A percentile compares a stretch with the other conserved stretches of the same genome.
Evolutionary conservation across 2,797 vertebrate genomes (phyloP).

Genomic region (Pseudotriccus pelzelni): DNA sequence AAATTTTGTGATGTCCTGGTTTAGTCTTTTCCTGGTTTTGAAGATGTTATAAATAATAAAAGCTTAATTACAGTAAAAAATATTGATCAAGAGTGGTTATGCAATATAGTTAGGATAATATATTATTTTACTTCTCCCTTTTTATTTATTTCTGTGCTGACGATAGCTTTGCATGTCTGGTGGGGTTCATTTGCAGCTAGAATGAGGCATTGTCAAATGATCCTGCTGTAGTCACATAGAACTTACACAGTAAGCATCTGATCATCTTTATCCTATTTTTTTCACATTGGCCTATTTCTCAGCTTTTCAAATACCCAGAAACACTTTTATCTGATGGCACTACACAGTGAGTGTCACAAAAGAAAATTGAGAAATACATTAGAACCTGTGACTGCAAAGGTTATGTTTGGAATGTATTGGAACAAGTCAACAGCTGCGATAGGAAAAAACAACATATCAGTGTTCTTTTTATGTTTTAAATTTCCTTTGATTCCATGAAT

Average conservation of each 20-base stretch:
- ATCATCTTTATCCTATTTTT: not conserved
- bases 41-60: not conserved
- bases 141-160: not conserved
- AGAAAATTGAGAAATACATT: not conserved
- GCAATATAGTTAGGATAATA: not conserved
- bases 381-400: not conserved
- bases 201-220: not conserved
- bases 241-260: not conserved
- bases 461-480: constrained; percentile 9
- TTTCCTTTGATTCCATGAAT: constrained; percentile 34
- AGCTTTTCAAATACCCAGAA: not conserved
- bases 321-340: not conserved
- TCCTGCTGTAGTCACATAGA: not conserved
- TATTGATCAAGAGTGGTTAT: not conserved
- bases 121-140: not conserved
- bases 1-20: not conserved
- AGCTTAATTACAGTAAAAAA: not conserved
- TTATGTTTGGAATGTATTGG: not conserved
- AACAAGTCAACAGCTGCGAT: not conserved
- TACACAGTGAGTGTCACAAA: not conserved
- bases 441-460: not conserved
- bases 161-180: not conserved
- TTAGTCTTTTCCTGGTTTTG: not conserved
- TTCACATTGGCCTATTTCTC: not conserved
- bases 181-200: not conserved